These are phyloP conservation scores for Catocala sponsa DNA, from an alignment of 2,888 invertebrate genomes.

Conservation along the genomic window DNA sequence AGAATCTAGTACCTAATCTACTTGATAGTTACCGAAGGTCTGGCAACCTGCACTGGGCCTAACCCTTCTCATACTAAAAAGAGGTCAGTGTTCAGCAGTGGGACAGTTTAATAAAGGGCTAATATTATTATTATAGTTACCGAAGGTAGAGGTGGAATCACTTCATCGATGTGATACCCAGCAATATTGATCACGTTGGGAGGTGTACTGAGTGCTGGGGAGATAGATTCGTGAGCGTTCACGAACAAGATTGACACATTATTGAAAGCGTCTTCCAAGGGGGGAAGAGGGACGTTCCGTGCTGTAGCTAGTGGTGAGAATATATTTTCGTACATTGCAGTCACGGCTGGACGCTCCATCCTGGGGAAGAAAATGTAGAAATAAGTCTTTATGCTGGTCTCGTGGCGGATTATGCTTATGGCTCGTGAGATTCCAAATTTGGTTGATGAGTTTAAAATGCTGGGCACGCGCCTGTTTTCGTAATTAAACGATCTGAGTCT, in stretches of 20 bases:
- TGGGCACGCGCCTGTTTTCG: too few species aligned
- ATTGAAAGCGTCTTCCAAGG: slow-evolving; percentile 51
- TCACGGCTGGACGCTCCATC: slow-evolving; percentile 32
- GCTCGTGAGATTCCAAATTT: too few species aligned
- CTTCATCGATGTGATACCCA: slow-evolving; percentile 69
- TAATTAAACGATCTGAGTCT: too few species aligned
- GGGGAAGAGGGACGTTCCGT: slow-evolving; percentile 58
- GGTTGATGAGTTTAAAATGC: too few species aligned
- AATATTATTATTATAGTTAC: slow-evolving; percentile 41
- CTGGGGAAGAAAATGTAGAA: slow-evolving; percentile 36
- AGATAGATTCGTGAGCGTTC: slow-evolving; percentile 67
- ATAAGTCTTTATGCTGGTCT: too few species aligned
- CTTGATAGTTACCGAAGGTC: too few species aligned
- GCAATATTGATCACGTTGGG: slow-evolving; percentile 70
- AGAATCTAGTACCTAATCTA: too few species aligned
- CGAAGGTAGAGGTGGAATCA: slow-evolving; percentile 63
- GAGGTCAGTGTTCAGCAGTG: too few species aligned
- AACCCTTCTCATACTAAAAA: too few species aligned
- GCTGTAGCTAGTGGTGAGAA: slow-evolving; percentile 59
- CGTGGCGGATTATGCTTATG: too few species aligned
- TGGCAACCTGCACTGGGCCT: too few species aligned
- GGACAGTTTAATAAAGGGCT: too few species aligned
- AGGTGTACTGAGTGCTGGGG: slow-evolving; percentile 56
- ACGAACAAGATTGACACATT: slow-evolving; percentile 66
- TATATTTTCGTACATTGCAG: slow-evolving; percentile 47